Evolutionary conservation across 2,797 vertebrate species (phyloP).

Genomic region (Florisuga fusca): DNA sequence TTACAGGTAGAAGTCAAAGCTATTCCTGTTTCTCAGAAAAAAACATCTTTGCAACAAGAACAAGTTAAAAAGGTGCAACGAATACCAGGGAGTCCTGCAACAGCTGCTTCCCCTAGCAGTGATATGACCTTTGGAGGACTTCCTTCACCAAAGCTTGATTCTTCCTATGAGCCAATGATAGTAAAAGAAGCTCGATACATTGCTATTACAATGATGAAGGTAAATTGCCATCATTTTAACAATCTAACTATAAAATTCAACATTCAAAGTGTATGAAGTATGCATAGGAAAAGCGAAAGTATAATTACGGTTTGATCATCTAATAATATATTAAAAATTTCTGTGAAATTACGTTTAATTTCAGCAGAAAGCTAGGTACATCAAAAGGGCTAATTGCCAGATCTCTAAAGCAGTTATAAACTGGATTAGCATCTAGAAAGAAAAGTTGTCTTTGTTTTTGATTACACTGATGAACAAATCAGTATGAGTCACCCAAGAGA

Average conservation of each 20-base stretch:
- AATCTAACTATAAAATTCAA: background rate
- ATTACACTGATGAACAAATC: background rate
- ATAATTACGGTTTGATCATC: background rate
- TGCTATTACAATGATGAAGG: conserved; percentile 99
- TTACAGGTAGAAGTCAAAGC: conserved; percentile 98
- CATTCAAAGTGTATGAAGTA: background rate
- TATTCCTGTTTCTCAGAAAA: conserved; percentile 98
- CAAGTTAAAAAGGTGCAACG: conserved; percentile 91
- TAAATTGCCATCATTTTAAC: conserved; percentile 61
- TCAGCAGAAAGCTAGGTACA: background rate
- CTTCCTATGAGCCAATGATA: conserved; percentile 98
- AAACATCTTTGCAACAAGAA: conserved; percentile 91
- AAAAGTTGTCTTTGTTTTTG: background rate
- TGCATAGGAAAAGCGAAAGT: background rate
- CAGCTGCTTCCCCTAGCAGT: conserved; percentile 79
- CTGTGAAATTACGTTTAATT: background rate
- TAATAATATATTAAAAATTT: too few species aligned
- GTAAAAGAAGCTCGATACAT: conserved; percentile 99
- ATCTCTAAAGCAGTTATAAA: background rate
- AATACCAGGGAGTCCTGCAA: conserved; percentile 87
- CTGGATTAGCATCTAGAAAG: background rate
- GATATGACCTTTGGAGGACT: conserved; percentile 96
- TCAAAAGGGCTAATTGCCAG: background rate
- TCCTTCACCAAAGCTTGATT: conserved; percentile 94
- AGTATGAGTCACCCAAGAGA: background rate